phyloP scores from a whole-genome alignment of 2,113 vertebrate species.

The Perca schrenkii region DNA sequence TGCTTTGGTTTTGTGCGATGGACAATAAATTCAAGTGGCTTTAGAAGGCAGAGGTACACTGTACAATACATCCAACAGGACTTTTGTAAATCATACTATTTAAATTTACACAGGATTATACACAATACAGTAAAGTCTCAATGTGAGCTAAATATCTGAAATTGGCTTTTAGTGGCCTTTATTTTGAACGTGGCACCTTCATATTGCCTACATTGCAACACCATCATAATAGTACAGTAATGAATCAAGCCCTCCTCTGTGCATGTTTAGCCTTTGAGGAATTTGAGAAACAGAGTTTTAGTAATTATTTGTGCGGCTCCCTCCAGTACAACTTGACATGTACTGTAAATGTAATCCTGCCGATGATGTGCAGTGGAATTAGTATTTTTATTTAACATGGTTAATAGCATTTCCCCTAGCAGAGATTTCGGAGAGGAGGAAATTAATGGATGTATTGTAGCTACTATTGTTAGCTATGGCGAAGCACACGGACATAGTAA shows the following conservation, averaged over 20 bases:
- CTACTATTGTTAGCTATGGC: slow-evolving; percentile 62
- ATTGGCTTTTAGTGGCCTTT: slow-evolving; percentile 44
- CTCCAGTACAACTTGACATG: slow-evolving; percentile 63
- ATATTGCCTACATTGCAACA: slow-evolving; percentile 56
- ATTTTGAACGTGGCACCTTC: slow-evolving; percentile 47
- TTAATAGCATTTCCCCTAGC: slow-evolving; percentile 66
- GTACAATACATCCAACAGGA: neutral
- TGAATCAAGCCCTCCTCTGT: slow-evolving; percentile 13
- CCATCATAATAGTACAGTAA: slow-evolving; percentile 44
- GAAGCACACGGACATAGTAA: slow-evolving; percentile 45
- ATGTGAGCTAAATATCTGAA: neutral
- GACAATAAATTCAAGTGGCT: neutral
- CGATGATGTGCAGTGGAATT: slow-evolving; percentile 64
- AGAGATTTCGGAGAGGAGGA: slow-evolving; percentile 49
- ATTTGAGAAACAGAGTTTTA: slow-evolving; percentile 66
- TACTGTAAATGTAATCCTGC: slow-evolving; percentile 75
- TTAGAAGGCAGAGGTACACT: neutral
- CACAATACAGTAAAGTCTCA: neutral
- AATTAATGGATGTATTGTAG: slow-evolving; percentile 69
- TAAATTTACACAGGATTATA: neutral
- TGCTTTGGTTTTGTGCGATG: slow-evolving; percentile 4
- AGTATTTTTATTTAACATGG: slow-evolving; percentile 67
- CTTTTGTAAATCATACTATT: neutral
- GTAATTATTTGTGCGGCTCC: slow-evolving; percentile 66
- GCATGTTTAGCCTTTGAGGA: slow-evolving; percentile 70